These are phyloP conservation scores for Archocentrus centrarchus DNA, from an alignment of 2,113 vertebrate genomes.

Conservation along the genomic window DNA sequence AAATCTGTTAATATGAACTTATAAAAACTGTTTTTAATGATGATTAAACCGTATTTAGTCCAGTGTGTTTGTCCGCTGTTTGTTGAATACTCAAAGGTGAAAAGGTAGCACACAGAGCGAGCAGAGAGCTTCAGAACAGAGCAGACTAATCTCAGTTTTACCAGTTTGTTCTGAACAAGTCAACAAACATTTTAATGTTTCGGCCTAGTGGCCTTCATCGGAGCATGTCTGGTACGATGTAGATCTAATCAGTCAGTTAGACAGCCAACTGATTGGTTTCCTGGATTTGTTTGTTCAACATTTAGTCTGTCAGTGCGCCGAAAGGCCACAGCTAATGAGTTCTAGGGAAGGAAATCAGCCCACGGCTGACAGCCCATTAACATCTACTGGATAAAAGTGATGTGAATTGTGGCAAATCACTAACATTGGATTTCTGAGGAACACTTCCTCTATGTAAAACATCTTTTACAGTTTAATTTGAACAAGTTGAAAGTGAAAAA, in stretches of 20 bases:
- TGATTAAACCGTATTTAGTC: not conserved
- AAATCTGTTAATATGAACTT: not conserved
- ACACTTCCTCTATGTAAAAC: not conserved
- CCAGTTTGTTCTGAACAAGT: not conserved
- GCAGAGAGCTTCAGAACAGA: not conserved
- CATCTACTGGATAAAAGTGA: slow-evolving; percentile 3
- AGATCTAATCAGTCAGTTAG: slow-evolving; percentile 7
- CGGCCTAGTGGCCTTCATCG: not conserved
- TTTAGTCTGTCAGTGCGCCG: slow-evolving; percentile 24
- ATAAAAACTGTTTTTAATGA: not conserved
- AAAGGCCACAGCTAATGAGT: slow-evolving; percentile 49
- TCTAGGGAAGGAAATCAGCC: slow-evolving; percentile 38
- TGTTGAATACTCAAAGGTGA: not conserved
- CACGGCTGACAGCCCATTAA: slow-evolving; percentile 33
- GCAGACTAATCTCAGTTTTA: not conserved
- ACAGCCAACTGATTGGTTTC: slow-evolving; percentile 5
- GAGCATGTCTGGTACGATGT: slow-evolving; percentile 6
- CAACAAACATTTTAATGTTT: not conserved
- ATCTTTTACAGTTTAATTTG: not conserved
- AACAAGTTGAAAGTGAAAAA: not conserved
- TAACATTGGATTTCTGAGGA: not conserved
- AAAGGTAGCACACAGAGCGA: not conserved
- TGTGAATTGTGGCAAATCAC: not conserved
- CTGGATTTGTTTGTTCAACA: slow-evolving; percentile 31
- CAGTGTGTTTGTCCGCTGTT: not conserved